These are phyloP conservation scores for Bunonema sp. DNA, from an alignment of 2,888 invertebrate genomes.

Conservation along the genomic window DNA sequence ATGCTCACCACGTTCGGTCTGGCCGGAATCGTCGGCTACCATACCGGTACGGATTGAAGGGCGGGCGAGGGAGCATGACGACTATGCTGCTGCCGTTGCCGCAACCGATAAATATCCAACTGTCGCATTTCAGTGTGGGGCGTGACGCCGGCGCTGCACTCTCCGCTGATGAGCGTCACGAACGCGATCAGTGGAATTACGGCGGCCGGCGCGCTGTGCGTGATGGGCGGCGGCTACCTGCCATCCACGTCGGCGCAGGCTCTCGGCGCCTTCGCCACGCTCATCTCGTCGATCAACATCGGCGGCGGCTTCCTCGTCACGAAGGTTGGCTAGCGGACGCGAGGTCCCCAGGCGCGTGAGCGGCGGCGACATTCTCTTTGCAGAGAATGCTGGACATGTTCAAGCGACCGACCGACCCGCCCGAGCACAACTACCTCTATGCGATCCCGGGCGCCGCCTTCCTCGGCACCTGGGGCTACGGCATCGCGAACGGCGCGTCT, in stretches of 20 bases:
- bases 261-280: constrained; percentile 66
- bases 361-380: too few relatives aligned
- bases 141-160: constrained; percentile 74
- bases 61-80: background rate
- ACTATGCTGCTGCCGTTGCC: background rate
- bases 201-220: constrained; percentile 70
- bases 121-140: constrained; percentile 60
- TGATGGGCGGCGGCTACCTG: constrained; percentile 60
- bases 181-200: constrained; percentile 77
- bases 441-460: constrained; percentile 55
- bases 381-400: constrained; percentile 86
- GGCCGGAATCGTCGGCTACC: constrained; percentile 59
- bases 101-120: background rate
- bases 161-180: constrained; percentile 78
- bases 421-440: constrained; percentile 68
- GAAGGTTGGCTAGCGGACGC: too few relatives aligned
- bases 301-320: constrained; percentile 78
- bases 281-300: constrained; percentile 72
- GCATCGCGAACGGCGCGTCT: constrained; percentile 47
- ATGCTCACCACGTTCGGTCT: constrained; percentile 73
- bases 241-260: constrained; percentile 58
- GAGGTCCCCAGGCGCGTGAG: too few relatives aligned
- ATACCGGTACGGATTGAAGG: background rate
- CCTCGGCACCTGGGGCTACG: constrained; percentile 48
- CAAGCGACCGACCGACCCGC: constrained; percentile 61